These are phyloP conservation scores for Myanophis thanlyinensis DNA, from an alignment of 2,113 vertebrate genomes.

Conservation along the genomic window DNA sequence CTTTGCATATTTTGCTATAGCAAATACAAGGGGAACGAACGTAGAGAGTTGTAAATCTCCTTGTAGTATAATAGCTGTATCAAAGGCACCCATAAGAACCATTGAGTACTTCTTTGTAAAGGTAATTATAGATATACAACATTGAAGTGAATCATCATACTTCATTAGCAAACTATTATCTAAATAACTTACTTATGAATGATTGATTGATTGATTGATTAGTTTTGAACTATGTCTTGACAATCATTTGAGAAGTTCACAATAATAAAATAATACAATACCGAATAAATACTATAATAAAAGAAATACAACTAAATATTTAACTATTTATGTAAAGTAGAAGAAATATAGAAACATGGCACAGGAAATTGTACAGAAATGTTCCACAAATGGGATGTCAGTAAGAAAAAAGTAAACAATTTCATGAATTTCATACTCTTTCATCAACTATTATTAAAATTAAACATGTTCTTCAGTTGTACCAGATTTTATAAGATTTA, in stretches of 20 bases:
- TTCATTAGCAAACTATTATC: background rate
- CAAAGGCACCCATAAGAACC: background rate
- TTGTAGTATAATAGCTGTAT: background rate
- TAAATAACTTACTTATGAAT: background rate
- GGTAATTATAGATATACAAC: background rate
- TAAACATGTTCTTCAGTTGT: background rate
- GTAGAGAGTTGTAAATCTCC: background rate
- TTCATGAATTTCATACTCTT: background rate
- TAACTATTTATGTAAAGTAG: background rate
- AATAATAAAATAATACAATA: background rate
- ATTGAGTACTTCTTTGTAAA: background rate
- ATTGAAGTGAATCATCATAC: background rate
- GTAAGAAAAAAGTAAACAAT: background rate
- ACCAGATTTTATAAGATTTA: background rate
- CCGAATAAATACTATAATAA: background rate
- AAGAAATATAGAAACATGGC: background rate
- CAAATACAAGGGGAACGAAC: background rate
- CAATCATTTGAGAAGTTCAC: no score
- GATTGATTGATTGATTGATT: background rate
- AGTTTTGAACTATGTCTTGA: no score
- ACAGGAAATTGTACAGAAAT: background rate
- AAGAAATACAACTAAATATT: background rate
- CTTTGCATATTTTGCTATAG: background rate
- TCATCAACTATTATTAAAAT: background rate
- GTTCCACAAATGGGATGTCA: background rate